These are phyloP conservation scores for Himalopsyche kuldschensis DNA, from an alignment of 2,888 invertebrate species.

Conservation along the genomic window DNA sequence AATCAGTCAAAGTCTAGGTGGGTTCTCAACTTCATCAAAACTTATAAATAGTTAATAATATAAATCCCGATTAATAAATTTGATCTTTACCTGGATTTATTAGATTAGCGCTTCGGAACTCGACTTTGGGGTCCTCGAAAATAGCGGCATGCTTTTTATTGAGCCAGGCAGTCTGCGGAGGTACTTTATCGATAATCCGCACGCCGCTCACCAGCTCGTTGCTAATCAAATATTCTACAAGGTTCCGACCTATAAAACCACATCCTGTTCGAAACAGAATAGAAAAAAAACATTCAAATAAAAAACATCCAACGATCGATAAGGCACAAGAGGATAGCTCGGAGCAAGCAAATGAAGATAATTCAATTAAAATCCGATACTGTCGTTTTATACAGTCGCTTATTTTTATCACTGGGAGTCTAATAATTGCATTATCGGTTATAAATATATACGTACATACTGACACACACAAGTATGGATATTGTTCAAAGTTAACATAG, in stretches of 20 bases:
- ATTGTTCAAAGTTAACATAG: not conserved
- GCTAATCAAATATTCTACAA: slow-evolving; percentile 77
- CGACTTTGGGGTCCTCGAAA: slow-evolving; percentile 76
- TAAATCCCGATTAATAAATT: not conserved
- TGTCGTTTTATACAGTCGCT: not conserved
- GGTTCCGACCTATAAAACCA: slow-evolving; percentile 90
- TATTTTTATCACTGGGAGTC: not conserved
- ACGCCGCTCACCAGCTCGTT: slow-evolving; percentile 76
- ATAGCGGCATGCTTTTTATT: slow-evolving; percentile 71
- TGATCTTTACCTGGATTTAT: slow-evolving; percentile 77
- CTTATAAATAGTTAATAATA: not conserved
- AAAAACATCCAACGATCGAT: not conserved
- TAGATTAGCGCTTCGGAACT: slow-evolving; percentile 89
- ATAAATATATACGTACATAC: not conserved
- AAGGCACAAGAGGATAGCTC: not conserved
- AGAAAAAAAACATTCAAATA: not conserved
- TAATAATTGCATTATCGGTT: not conserved
- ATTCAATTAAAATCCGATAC: not conserved
- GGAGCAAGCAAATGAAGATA: not conserved
- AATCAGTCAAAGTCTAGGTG: no score
- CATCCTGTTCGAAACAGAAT: slow-evolving; percentile 66
- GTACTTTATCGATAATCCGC: slow-evolving; percentile 88
- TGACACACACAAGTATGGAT: not conserved
- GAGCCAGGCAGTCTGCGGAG: slow-evolving; percentile 90
- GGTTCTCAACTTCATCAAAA: not conserved